A percentile compares a stretch with the other conserved stretches of the same genome.
Evolutionary conservation across 2,888 invertebrate species (phyloP).

Genomic region (Pedicia rivosa): DNA sequence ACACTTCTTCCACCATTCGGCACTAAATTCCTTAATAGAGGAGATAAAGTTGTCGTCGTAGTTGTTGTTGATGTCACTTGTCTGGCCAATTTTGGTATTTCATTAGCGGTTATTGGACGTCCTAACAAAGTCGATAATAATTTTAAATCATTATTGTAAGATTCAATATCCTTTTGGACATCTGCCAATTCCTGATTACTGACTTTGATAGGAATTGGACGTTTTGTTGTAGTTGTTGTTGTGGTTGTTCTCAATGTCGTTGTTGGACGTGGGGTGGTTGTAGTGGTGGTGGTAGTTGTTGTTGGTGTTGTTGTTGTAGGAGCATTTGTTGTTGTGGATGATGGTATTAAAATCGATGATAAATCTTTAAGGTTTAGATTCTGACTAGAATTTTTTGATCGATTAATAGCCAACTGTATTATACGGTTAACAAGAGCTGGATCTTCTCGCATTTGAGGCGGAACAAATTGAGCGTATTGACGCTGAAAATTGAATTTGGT

Average conservation of each 20-base stretch:
- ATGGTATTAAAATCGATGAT: background rate
- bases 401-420: slow-evolving; percentile 37
- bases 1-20: slow-evolving; percentile 12
- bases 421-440: slow-evolving; percentile 35
- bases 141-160: slow-evolving; percentile 17
- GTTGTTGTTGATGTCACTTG: slow-evolving; percentile 22
- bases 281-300: slow-evolving; percentile 9
- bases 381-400: slow-evolving; percentile 11
- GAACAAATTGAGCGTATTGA: slow-evolving; percentile 15
- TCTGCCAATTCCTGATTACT: slow-evolving; percentile 12
- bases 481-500: slow-evolving; percentile 13
- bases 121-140: slow-evolving; percentile 18
- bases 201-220: slow-evolving; percentile 12
- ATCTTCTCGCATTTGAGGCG: slow-evolving; percentile 13
- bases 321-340: slow-evolving; percentile 6
- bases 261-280: slow-evolving; percentile 14
- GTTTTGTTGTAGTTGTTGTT: slow-evolving; percentile 19
- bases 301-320: slow-evolving; percentile 15
- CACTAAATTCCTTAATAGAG: background rate
- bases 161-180: slow-evolving; percentile 15
- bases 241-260: slow-evolving; percentile 19
- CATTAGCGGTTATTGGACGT: slow-evolving; percentile 16
- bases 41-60: slow-evolving; percentile 20
- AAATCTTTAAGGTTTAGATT: slow-evolving; percentile 9
- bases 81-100: slow-evolving; percentile 14